Conservation (phyloP, 1,140 invertebrate species). For the Popillia japonica region DNA sequence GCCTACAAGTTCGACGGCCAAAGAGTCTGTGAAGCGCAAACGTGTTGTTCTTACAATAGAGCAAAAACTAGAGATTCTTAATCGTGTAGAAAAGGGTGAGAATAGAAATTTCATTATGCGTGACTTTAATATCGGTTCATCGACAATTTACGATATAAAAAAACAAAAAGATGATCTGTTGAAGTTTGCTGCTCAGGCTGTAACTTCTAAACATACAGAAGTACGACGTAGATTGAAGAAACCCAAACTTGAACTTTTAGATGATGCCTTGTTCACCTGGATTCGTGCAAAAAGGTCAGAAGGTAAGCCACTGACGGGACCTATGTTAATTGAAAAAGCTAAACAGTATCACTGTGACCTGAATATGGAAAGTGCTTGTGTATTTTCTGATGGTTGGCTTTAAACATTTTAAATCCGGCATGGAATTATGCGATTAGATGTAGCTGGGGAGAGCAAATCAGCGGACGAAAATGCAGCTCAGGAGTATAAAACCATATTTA, state of each 20-base stretch:
- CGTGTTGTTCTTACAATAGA: conserved; percentile 10
- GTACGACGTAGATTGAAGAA: not conserved
- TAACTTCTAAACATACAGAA: conserved; percentile 17
- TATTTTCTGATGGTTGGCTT: conserved; percentile 55
- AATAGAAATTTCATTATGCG: not conserved
- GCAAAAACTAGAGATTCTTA: conserved; percentile 11
- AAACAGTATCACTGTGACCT: conserved; percentile 53
- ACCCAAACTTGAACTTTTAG: conserved; percentile 10
- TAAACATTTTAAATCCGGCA: conserved; percentile 55
- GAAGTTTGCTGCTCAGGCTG: conserved; percentile 2
- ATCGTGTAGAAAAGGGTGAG: not conserved
- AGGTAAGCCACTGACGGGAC: conserved; percentile 48
- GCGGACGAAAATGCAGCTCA: conserved; percentile 7
- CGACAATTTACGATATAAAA: conserved; percentile 17
- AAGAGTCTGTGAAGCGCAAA: conserved; percentile 2
- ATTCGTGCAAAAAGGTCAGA: conserved; percentile 33
- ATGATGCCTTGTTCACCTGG: conserved; percentile 34
- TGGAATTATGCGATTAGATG: conserved; percentile 47
- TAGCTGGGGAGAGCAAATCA: conserved; percentile 41
- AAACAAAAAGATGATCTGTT: conserved; percentile 22
- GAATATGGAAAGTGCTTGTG: conserved; percentile 44
- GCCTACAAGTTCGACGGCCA: not conserved
- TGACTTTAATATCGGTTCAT: conserved; percentile 9
- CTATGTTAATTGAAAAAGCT: conserved; percentile 55
- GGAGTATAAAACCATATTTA: conserved; percentile 22